phyloP scores from a whole-genome alignment of 2,113 vertebrate species.

The Ornithorhynchus anatinus region DNA sequence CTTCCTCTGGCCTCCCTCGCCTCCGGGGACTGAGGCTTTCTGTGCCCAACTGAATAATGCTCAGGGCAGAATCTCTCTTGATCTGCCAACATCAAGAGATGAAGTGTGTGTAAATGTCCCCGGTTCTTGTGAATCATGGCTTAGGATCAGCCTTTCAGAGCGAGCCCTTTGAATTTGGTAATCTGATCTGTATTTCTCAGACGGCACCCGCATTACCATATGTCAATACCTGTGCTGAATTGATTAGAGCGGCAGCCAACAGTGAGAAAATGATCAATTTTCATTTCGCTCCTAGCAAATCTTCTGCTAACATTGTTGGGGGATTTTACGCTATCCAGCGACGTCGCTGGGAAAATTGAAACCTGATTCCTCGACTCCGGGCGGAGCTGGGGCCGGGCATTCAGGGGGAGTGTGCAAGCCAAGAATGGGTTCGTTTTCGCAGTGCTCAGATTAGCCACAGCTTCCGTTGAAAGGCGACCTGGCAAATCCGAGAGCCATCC shows the following conservation, averaged over 20 bases:
- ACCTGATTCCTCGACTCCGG: constrained; percentile 16
- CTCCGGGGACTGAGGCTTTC: too few relatives aligned
- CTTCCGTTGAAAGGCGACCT: not conserved
- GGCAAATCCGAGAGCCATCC: not conserved
- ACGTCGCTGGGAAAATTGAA: constrained; percentile 17
- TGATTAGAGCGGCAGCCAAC: not conserved
- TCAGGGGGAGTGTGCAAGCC: not conserved
- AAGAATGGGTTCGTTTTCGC: constrained; percentile 33
- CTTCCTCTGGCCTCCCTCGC: too few relatives aligned
- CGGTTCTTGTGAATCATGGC: constrained; percentile 11
- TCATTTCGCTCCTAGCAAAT: constrained; percentile 18
- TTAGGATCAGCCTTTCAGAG: constrained; percentile 15
- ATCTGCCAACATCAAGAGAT: not conserved
- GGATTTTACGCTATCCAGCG: not conserved
- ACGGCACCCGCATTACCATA: not conserved
- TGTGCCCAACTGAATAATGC: not conserved
- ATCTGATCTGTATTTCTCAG: not conserved
- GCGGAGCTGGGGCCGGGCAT: constrained; percentile 19
- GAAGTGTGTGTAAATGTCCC: too few relatives aligned
- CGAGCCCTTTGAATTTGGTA: constrained; percentile 34
- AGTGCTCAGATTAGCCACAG: not conserved
- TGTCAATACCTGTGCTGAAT: constrained; percentile 14
- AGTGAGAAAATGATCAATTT: constrained; percentile 39
- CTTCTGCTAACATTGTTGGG: not conserved
- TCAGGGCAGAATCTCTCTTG: not conserved